A percentile compares a stretch with the other conserved stretches of the same genome.
Conservation (phyloP, 2,888 invertebrate species). For the Willowsia nigromaculata region DNA sequence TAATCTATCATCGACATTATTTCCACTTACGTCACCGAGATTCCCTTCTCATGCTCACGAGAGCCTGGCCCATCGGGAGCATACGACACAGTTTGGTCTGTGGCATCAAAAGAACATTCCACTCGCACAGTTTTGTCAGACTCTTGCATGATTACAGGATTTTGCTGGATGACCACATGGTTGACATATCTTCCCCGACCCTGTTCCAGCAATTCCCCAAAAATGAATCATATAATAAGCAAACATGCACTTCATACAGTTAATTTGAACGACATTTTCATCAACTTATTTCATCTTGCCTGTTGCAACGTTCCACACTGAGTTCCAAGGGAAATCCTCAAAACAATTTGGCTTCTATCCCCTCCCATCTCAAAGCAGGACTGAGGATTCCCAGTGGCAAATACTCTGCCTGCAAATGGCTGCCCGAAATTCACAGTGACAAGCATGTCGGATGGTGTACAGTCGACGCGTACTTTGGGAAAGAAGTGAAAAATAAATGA, state of each 20-base stretch:
- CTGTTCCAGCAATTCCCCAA: slow-evolving; percentile 62
- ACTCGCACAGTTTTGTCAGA: slow-evolving; percentile 81
- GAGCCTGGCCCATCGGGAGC: slow-evolving; percentile 79
- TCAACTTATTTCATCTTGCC: slow-evolving; percentile 77
- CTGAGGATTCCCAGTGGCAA: slow-evolving; percentile 89
- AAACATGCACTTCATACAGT: not conserved
- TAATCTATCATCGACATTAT: not conserved
- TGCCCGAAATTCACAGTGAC: slow-evolving; percentile 83
- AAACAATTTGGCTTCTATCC: slow-evolving; percentile 82
- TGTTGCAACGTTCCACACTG: slow-evolving; percentile 81
- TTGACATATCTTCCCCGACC: slow-evolving; percentile 81
- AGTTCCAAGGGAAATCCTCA: slow-evolving; percentile 84
- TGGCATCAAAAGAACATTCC: slow-evolving; percentile 81
- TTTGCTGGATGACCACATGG: slow-evolving; percentile 81
- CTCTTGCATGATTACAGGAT: slow-evolving; percentile 82
- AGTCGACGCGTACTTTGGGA: slow-evolving; percentile 87
- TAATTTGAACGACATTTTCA: not conserved
- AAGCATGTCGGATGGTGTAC: slow-evolving; percentile 86
- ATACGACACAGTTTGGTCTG: slow-evolving; percentile 81
- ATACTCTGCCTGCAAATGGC: slow-evolving; percentile 87
- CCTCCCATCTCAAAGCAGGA: slow-evolving; percentile 85
- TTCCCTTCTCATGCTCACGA: slow-evolving; percentile 79
- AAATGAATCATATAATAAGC: not conserved
- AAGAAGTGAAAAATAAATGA: slow-evolving; percentile 13
- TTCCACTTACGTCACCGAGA: slow-evolving; percentile 80